phyloP scores from a whole-genome alignment of 1,140 invertebrate species.

The Hylaeus anthracinus region DNA sequence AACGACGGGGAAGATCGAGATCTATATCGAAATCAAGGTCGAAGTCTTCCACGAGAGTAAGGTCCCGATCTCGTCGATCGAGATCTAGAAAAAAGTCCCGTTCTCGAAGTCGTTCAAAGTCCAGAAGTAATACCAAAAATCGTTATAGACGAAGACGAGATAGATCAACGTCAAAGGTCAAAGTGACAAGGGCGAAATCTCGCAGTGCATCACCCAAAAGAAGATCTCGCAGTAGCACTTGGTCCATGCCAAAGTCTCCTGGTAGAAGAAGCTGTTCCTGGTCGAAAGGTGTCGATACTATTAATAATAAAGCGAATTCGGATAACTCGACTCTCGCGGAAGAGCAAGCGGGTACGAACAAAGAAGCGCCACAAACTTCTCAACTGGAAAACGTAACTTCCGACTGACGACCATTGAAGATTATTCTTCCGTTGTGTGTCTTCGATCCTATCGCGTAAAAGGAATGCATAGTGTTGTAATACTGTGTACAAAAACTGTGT shows the following conservation, averaged over 20 bases:
- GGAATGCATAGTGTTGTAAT: background rate
- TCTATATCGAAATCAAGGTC: conserved; percentile 70
- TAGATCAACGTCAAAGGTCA: conserved; percentile 58
- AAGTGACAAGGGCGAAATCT: conserved; percentile 70
- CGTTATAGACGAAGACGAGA: conserved; percentile 52
- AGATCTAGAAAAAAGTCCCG: conserved; percentile 41
- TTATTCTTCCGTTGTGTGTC: background rate
- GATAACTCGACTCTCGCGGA: background rate
- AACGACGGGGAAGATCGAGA: conserved; percentile 65
- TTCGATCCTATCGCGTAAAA: background rate
- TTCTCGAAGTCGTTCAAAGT: conserved; percentile 56
- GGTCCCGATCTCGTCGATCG: conserved; percentile 44
- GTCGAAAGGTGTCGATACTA: conserved; percentile 67
- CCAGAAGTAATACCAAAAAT: conserved; percentile 42
- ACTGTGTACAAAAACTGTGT: conserved; percentile 12
- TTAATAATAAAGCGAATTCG: conserved; percentile 23
- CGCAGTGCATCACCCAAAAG: conserved; percentile 60
- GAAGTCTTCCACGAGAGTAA: conserved; percentile 44
- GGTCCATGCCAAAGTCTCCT: conserved; percentile 76
- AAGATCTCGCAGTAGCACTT: conserved; percentile 74
- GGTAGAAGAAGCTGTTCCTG: conserved; percentile 74
- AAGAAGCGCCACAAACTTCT: conserved; percentile 16
- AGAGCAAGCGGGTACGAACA: conserved; percentile 2
- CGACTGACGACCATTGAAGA: conserved; percentile 11
- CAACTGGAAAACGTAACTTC: conserved; percentile 34